Evolutionary conservation across 2,888 invertebrate species (phyloP).

Genomic region (Epistrophe eligans): DNA sequence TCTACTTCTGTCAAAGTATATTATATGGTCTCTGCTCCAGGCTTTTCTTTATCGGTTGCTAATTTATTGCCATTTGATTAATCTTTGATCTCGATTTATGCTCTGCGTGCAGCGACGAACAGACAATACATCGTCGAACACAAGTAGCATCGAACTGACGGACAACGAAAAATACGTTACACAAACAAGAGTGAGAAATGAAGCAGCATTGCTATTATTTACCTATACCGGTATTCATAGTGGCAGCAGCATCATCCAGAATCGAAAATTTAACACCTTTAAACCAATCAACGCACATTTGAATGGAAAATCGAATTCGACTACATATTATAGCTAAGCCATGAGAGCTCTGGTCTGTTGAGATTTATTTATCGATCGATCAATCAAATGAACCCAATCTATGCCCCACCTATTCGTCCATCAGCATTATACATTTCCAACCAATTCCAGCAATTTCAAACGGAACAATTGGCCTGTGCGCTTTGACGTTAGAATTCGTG

Average conservation of each 20-base stretch:
- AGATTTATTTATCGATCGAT: constrained; percentile 70
- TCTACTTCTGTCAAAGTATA: background rate
- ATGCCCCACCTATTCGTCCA: constrained; percentile 51
- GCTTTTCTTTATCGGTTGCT: constrained; percentile 33
- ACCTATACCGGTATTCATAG: background rate
- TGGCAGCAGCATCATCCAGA: constrained; percentile 23
- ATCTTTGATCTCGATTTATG: constrained; percentile 66
- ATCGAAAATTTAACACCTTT: constrained; percentile 63
- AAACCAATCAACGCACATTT: constrained; percentile 60
- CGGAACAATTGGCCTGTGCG: constrained; percentile 56
- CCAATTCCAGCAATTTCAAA: constrained; percentile 58
- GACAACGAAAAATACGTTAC: constrained; percentile 28
- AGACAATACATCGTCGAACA: constrained; percentile 59
- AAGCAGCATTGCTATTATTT: constrained; percentile 14
- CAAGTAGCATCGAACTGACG: constrained; percentile 58
- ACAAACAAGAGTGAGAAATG: constrained; percentile 47
- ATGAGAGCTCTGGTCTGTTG: constrained; percentile 26
- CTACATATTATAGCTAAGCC: background rate
- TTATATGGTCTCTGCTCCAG: background rate
- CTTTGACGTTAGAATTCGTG: constrained; percentile 50
- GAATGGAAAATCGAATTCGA: constrained; percentile 54
- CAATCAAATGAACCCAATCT: constrained; percentile 64
- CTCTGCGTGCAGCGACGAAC: constrained; percentile 58
- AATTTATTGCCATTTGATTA: constrained; percentile 72
- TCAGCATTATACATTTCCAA: constrained; percentile 41